These are phyloP conservation scores for Xerus rutilus DNA, from an alignment of 2,797 vertebrate genomes.

Conservation along the genomic window DNA sequence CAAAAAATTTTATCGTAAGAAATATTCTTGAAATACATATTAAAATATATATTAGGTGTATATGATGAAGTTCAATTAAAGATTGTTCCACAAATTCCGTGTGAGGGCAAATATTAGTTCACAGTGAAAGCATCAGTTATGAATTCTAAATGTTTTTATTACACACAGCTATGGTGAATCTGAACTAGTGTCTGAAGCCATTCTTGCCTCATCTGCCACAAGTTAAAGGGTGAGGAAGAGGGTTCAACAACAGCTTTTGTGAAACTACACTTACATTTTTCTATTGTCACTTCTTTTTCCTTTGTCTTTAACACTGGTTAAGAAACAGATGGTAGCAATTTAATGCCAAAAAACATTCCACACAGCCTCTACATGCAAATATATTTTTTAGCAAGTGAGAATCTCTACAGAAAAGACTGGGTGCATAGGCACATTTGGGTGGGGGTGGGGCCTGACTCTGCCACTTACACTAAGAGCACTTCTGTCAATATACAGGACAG, in stretches of 20 bases:
- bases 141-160: neutral
- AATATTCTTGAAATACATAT: neutral
- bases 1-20: neutral
- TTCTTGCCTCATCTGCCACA: neutral
- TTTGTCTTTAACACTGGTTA: slow-evolving; percentile 23
- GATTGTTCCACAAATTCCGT: neutral
- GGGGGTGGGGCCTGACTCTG: neutral
- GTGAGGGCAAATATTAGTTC: neutral
- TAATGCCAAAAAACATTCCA: slow-evolving; percentile 46
- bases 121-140: neutral
- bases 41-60: slow-evolving; percentile 33
- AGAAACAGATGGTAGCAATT: slow-evolving; percentile 67
- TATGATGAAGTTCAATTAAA: neutral
- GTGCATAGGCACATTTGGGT: neutral
- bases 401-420: neutral
- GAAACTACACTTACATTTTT: slow-evolving; percentile 1
- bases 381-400: neutral
- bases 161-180: neutral
- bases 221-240: neutral
- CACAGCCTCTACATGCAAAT: neutral
- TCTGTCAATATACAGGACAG: neutral
- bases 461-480: fast-evolving
- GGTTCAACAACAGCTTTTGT: neutral
- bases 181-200: neutral
- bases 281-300: neutral